These are phyloP conservation scores for Nerophis lumbriciformis DNA, from an alignment of 2,113 vertebrate genomes.

Conservation along the genomic window DNA sequence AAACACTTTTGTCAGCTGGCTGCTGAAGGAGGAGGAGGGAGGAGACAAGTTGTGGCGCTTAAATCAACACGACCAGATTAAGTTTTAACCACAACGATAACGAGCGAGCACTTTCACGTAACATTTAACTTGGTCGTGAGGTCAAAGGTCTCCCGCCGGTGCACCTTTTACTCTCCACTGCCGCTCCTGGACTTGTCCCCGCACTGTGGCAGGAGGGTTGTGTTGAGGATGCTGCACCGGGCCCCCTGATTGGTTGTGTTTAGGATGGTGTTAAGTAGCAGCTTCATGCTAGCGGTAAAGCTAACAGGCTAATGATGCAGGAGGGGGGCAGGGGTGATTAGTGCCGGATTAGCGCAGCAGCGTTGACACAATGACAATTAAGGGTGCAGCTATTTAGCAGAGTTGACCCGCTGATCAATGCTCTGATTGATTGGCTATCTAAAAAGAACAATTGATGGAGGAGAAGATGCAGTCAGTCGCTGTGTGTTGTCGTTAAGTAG, in stretches of 20 bases:
- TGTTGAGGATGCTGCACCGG: no score
- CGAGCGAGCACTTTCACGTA: neutral
- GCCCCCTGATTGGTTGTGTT: neutral
- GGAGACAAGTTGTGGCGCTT: neutral
- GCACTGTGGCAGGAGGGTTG: no score
- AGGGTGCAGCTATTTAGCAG: no score
- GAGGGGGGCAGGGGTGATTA: neutral
- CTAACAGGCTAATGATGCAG: neutral
- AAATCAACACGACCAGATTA: slow-evolving; percentile 34
- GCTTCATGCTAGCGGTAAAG: no score
- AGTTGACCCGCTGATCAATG: no score
- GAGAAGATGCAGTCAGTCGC: no score
- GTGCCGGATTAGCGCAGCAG: neutral
- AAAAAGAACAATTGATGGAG: no score
- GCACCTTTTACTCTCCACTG: no score
- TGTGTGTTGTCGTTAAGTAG: neutral
- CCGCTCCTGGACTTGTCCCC: no score
- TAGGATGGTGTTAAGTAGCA: neutral
- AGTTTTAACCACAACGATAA: slow-evolving; percentile 34
- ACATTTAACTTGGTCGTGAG: no score
- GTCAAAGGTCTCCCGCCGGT: no score
- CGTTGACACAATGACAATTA: no score
- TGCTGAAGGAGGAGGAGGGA: slow-evolving; percentile 29
- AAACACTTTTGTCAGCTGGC: slow-evolving; percentile 83
- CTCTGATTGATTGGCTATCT: neutral